phyloP scores from a whole-genome alignment of 1,140 invertebrate species.

The Hesperophylax magnus region DNA sequence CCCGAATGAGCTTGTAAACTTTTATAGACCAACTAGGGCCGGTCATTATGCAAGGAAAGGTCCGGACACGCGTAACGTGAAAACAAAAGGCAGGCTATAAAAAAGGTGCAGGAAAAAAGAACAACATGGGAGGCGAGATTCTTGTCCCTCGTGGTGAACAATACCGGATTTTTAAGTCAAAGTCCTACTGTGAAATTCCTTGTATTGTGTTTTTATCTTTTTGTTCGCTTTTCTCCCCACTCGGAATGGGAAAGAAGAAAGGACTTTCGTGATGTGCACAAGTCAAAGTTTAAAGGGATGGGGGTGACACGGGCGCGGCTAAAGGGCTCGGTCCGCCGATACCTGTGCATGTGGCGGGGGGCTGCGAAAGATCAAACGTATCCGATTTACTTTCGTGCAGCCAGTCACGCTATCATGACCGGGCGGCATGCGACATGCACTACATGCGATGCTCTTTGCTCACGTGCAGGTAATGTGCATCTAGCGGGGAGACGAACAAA shows the following conservation, averaged over 20 bases:
- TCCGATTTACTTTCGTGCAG: conserved; percentile 33
- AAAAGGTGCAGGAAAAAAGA: conserved; percentile 31
- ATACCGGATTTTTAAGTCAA: conserved; percentile 11
- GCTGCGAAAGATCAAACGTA: conserved; percentile 44
- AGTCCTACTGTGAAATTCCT: conserved; percentile 34
- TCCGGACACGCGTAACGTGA: conserved; percentile 39
- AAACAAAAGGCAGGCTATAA: conserved; percentile 20
- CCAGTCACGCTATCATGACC: conserved; percentile 31
- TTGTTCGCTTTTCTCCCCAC: neutral
- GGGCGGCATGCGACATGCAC: neutral
- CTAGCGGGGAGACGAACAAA: neutral
- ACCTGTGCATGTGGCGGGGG: neutral
- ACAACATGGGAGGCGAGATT: conserved; percentile 40
- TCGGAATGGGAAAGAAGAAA: neutral
- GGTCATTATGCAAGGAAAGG: conserved; percentile 31
- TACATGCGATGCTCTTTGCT: too few species aligned
- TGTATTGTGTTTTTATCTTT: conserved; percentile 14
- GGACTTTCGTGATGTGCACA: neutral
- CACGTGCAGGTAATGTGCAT: conserved; percentile 38
- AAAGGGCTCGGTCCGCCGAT: neutral
- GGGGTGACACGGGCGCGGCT: neutral
- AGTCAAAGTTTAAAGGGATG: conserved; percentile 6
- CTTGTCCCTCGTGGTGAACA: conserved; percentile 26
- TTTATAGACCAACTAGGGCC: conserved; percentile 49
- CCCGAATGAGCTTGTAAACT: conserved; percentile 49